phyloP scores from a whole-genome alignment of 1,140 invertebrate species.

The Rhopalosiphum padi region DNA sequence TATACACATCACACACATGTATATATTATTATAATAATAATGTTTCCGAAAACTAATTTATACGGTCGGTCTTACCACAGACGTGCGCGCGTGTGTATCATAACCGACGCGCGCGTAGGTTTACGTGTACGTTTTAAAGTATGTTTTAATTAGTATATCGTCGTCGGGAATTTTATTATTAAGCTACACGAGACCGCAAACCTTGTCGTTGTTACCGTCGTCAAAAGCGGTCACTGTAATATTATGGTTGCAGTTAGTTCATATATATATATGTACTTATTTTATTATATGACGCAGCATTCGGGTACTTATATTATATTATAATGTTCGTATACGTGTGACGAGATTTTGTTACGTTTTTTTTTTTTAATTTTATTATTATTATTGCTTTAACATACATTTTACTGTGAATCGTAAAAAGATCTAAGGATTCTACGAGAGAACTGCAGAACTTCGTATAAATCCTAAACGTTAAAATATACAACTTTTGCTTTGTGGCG shows the following conservation, averaged over 20 bases:
- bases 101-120: not conserved
- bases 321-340: not conserved
- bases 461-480: not conserved
- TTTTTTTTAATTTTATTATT: too few species aligned
- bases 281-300: too few species aligned
- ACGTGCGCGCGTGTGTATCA: not conserved
- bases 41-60: slow-evolving; percentile 41
- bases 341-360: not conserved
- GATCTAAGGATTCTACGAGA: not conserved
- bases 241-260: not conserved
- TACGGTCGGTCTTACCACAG: not conserved
- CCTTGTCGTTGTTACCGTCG: not conserved
- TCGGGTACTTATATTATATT: not conserved
- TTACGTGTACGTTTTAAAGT: not conserved
- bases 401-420: not conserved
- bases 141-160: slow-evolving; percentile 40
- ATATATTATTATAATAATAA: slow-evolving; percentile 18
- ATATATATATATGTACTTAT: not conserved
- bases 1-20: not conserved
- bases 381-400: not conserved
- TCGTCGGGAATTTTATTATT: not conserved
- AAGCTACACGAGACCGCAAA: not conserved
- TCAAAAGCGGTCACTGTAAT: not conserved
- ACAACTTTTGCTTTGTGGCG: not conserved
- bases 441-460: not conserved